A percentile compares a stretch with the other conserved stretches of the same genome.
Conservation (phyloP, 2,113 vertebrate genomes). For the Gyps fulvus region DNA sequence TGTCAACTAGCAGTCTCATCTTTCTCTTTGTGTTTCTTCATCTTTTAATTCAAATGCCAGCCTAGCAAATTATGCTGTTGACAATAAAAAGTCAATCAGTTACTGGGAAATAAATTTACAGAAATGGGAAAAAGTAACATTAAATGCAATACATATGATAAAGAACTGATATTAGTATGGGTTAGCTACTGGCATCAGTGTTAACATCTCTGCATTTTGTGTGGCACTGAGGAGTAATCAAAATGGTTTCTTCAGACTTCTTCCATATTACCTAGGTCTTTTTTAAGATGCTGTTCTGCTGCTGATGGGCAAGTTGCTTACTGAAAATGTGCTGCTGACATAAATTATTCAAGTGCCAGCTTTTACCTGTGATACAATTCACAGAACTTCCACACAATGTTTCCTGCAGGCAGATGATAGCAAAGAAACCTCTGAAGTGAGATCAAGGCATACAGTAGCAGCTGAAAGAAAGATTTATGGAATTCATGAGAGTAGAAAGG, state of each 20-base stretch:
- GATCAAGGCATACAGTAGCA: not conserved
- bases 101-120: not conserved
- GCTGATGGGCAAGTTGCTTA: not conserved
- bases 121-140: not conserved
- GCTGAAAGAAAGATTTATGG: not conserved
- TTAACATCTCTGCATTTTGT: not conserved
- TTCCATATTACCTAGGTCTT: not conserved
- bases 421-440: constrained; percentile 13
- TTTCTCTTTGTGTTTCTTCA: not conserved
- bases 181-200: not conserved
- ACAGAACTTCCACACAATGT: not conserved
- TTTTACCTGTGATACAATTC: constrained; percentile 20
- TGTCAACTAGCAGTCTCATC: not conserved
- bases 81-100: not conserved
- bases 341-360: constrained; percentile 42
- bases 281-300: not conserved
- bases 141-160: not conserved
- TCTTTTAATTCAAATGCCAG: not conserved
- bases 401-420: constrained; percentile 6
- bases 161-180: not conserved
- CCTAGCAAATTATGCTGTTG: not conserved
- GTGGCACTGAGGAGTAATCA: not conserved
- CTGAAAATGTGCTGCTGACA: constrained; percentile 17
- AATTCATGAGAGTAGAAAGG: not conserved
- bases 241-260: not conserved